A percentile compares a stretch with the other conserved stretches of the same genome.
Evolutionary conservation across 2,797 vertebrate species (phyloP).

Genomic region (Cossypha polioptera): DNA sequence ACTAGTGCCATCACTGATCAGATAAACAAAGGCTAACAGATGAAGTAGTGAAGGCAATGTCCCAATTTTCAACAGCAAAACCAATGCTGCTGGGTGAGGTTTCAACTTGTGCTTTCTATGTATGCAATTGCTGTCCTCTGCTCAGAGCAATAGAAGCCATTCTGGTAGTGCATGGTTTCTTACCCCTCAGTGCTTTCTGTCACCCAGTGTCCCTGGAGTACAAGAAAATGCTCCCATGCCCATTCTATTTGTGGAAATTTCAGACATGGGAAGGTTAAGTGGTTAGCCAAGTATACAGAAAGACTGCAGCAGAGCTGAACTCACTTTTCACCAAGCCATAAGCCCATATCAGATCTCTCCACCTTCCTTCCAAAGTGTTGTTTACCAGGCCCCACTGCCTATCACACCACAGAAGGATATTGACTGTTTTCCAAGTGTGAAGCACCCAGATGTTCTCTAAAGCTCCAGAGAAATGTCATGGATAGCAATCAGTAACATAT

Average conservation of each 20-base stretch:
- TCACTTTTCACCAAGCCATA: not conserved
- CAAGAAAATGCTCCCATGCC: not conserved
- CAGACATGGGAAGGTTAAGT: not conserved
- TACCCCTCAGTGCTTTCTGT: not conserved
- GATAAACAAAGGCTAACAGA: not conserved
- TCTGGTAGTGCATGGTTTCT: not conserved
- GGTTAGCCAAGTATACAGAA: not conserved
- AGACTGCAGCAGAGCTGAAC: not conserved
- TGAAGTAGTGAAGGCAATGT: not conserved
- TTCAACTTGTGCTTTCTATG: not conserved
- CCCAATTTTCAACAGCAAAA: not conserved
- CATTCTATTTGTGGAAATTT: not conserved
- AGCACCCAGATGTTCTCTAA: not conserved
- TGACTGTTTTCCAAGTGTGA: not conserved
- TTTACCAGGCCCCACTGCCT: not conserved
- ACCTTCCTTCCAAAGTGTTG: not conserved
- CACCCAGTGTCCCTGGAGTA: not conserved
- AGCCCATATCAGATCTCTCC: not conserved
- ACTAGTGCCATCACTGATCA: not conserved
- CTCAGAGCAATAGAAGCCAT: not conserved
- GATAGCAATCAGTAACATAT: not conserved
- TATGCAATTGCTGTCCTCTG: not conserved
- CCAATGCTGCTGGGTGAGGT: not conserved
- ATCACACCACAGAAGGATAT: not conserved
- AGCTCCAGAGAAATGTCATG: not conserved